A percentile compares a stretch with the other conserved stretches of the same genome.
phyloP scores from a whole-genome alignment of 2,888 invertebrate species.

The Thyatira batis region DNA sequence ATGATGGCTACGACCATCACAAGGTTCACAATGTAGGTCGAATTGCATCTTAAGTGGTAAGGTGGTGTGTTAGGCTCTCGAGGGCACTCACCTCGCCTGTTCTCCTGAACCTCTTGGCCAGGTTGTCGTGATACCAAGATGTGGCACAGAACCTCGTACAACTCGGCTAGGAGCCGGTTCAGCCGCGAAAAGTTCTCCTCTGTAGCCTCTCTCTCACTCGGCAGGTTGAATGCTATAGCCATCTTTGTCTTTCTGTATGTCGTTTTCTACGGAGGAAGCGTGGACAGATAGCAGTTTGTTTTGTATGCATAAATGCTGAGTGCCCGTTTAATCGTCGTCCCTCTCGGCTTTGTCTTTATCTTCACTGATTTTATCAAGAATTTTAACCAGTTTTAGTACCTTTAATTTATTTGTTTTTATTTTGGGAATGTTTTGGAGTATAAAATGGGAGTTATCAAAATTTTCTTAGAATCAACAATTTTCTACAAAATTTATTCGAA shows the following conservation, averaged over 20 bases:
- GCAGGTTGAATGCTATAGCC: slow-evolving; percentile 83
- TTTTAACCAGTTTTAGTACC: slow-evolving; percentile 4
- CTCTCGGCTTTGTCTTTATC: slow-evolving; percentile 35
- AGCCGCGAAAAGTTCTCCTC: slow-evolving; percentile 82
- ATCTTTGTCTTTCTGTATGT: slow-evolving; percentile 68
- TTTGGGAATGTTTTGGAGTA: background rate
- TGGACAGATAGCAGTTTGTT: slow-evolving; percentile 70
- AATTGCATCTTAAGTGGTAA: slow-evolving; percentile 82
- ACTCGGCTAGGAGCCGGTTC: slow-evolving; percentile 80
- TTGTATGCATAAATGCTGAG: slow-evolving; percentile 75
- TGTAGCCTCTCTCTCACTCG: slow-evolving; percentile 79
- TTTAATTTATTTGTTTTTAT: background rate
- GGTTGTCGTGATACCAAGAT: slow-evolving; percentile 79
- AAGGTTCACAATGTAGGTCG: slow-evolving; percentile 81
- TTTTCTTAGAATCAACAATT: background rate
- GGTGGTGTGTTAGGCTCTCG: slow-evolving; percentile 77
- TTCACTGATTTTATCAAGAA: slow-evolving; percentile 16
- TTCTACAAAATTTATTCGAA: slow-evolving; percentile 9
- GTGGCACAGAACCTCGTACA: slow-evolving; percentile 81
- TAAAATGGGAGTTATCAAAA: background rate
- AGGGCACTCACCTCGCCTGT: slow-evolving; percentile 80
- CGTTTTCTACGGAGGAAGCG: slow-evolving; percentile 75
- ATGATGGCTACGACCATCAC: slow-evolving; percentile 80
- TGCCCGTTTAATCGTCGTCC: slow-evolving; percentile 45
- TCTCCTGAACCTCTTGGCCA: slow-evolving; percentile 73